Evolutionary conservation across 2,888 invertebrate genomes (phyloP), one percentile per base, ranked within the genome.

Genomic region (Blastobasis lacticolella): DNA sequence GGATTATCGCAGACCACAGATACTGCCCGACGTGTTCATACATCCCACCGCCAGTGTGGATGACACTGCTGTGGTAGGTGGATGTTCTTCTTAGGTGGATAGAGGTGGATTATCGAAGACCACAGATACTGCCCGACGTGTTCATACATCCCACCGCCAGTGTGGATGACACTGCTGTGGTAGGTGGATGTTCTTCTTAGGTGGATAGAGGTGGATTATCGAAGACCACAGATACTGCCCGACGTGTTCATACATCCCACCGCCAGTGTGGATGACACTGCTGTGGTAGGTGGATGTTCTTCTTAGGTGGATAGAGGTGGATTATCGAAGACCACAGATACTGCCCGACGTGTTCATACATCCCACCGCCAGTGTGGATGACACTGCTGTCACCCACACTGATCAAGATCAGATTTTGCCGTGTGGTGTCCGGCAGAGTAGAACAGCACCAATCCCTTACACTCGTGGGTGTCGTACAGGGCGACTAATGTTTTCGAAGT

Each of bases 181-280:
- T 97, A 82, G 87, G 90, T 63, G 46, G n/a, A n/a, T n/a, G n/a
- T n/a, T n/a, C n/a, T n/a, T n/a, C n/a, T n/a, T n/a, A n/a, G n/a
- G n/a, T n/a, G n/a, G n/a, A n/a, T n/a, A n/a, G n/a, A n/a, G n/a
- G n/a, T n/a, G n/a, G n/a, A n/a, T n/a, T n/a, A n/a, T n/a, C n/a
- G n/a, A n/a, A n/a, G n/a, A n/a, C n/a, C n/a, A n/a, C 90, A 90
- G 10, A 90, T 95, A 54, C 85, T 94, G 58, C 93, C 96, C 0
- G 97, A 99, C 80, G 99, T 99, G 9, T 95, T 93, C 73, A 92
- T 99, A 56, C 97, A 99, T 84, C 93, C 95, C 4, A 92, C 95
- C 38, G 98, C 99, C 7, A 86, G 83, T 8, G 94, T 99, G 5
- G 94, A 98, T 78, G 89, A 92, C 10, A 93, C 95, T 41, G 97